Conservation (phyloP, 2,797 vertebrate species). For the Sebastes iracundus region DNA sequence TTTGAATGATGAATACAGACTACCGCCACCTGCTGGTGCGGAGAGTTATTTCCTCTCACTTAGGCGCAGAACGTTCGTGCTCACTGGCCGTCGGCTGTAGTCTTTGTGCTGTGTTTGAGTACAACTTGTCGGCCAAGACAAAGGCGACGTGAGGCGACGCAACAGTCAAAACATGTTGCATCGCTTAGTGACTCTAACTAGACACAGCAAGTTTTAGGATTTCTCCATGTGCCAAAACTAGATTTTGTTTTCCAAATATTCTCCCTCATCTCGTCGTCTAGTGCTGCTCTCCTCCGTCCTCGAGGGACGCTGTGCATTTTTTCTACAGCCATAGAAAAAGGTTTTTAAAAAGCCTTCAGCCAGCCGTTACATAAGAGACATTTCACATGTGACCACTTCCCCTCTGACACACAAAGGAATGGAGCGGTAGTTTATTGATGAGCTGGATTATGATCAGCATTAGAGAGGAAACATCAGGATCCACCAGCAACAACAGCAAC, state of each 20-base stretch:
- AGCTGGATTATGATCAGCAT: not conserved
- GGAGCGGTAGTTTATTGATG: not conserved
- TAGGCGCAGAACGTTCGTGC: no score
- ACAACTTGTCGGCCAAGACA: no score
- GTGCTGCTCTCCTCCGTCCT: not conserved
- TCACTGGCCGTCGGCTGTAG: no score
- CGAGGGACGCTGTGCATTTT: constrained; percentile 33
- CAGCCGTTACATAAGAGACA: constrained; percentile 15
- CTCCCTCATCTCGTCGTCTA: not conserved
- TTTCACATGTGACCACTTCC: constrained; percentile 8
- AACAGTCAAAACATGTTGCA: no score
- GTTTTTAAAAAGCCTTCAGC: constrained; percentile 29
- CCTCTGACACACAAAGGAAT: not conserved
- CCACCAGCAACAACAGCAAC: not conserved
- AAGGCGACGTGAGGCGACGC: accelerated
- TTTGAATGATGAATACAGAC: no score
- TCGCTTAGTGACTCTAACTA: not conserved
- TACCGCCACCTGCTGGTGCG: no score
- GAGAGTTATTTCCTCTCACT: no score
- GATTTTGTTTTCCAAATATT: not conserved
- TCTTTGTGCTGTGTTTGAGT: no score
- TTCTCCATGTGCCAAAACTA: not conserved
- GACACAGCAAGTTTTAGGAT: not conserved
- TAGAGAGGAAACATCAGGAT: not conserved
- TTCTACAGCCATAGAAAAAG: not conserved